phyloP scores from a whole-genome alignment of 2,797 vertebrate genomes.

The Sebastes hubbsi region DNA sequence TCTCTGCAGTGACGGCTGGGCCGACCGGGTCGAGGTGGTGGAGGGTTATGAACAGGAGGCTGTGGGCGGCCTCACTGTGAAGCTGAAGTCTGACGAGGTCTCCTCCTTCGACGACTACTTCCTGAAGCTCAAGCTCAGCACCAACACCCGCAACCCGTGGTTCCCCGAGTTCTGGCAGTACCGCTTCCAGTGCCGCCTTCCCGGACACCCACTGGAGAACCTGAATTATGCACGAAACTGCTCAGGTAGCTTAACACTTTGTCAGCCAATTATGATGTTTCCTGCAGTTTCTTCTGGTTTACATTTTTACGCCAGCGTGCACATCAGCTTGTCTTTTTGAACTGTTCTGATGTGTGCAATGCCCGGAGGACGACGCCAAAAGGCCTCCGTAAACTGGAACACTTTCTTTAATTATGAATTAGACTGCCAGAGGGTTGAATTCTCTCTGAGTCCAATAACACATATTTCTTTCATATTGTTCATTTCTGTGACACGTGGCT shows the following conservation, averaged over 20 bases:
- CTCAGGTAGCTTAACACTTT: conserved; percentile 86
- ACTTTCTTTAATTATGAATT: conserved; percentile 61
- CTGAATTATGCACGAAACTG: conserved; percentile 91
- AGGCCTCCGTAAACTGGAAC: conserved; percentile 57
- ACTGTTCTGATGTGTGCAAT: conserved; percentile 43
- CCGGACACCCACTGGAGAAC: conserved; percentile 92
- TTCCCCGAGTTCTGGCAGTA: conserved; percentile 99
- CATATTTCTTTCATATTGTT: conserved; percentile 71
- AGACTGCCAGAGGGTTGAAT: conserved; percentile 39
- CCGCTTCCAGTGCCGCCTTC: conserved; percentile 96
- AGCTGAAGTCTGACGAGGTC: conserved; percentile 94
- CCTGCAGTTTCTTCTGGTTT: conserved; percentile 14
- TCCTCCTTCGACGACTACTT: conserved; percentile 94
- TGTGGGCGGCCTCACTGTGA: conserved; percentile 95
- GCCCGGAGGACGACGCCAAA: conserved; percentile 44
- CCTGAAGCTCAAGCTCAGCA: conserved; percentile 90
- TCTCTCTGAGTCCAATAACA: conserved; percentile 62
- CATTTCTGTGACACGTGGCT: conserved; percentile 74
- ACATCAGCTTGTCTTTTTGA: conserved; percentile 40
- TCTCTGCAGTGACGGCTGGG: conserved; percentile 92
- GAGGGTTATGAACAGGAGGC: conserved; percentile 96
- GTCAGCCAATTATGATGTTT: conserved; percentile 1
- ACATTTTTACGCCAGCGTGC: not conserved
- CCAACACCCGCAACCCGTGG: conserved; percentile 96
- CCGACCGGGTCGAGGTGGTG: conserved; percentile 98